phyloP scores from a whole-genome alignment of 92 coral and sea anemone species.

The Siderastrea radians region DNA sequence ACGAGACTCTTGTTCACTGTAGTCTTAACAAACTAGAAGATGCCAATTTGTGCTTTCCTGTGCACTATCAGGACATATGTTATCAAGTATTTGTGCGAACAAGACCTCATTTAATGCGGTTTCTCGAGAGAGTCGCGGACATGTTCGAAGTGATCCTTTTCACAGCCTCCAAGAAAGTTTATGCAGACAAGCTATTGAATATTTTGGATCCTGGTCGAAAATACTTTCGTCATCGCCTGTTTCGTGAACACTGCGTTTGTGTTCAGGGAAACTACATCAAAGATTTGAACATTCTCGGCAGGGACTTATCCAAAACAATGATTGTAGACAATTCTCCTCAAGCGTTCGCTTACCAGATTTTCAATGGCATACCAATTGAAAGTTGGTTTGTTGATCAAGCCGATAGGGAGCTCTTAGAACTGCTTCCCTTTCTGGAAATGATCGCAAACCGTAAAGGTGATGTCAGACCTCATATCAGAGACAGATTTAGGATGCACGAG shows the following conservation, averaged over 20 bases:
- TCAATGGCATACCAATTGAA: slow-evolving; percentile 99
- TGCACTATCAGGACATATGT: slow-evolving; percentile 93
- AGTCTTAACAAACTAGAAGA: slow-evolving; percentile 98
- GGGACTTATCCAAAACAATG: slow-evolving; percentile 99
- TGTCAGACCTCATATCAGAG: slow-evolving; percentile 95
- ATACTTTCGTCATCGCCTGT: slow-evolving; percentile 96
- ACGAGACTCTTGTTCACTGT: slow-evolving; percentile 99
- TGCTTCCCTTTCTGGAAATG: slow-evolving; percentile 94
- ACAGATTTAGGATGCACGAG: slow-evolving; percentile 99
- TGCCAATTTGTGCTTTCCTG: slow-evolving; percentile 97
- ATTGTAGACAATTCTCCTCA: slow-evolving; percentile 99
- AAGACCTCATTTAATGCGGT: slow-evolving; percentile 94
- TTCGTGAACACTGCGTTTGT: slow-evolving; percentile 98
- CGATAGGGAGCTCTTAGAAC: slow-evolving; percentile 92
- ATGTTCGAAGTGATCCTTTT: slow-evolving; percentile 97
- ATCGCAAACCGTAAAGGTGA: slow-evolving; percentile 92
- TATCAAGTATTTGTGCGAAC: slow-evolving; percentile 99
- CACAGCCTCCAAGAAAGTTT: slow-evolving; percentile 98
- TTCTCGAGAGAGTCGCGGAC: slow-evolving; percentile 90
- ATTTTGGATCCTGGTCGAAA: slow-evolving; percentile 95
- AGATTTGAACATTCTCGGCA: slow-evolving; percentile 95
- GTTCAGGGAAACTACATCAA: slow-evolving; percentile 99
- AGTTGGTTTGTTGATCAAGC: slow-evolving; percentile 98
- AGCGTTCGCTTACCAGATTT: slow-evolving; percentile 99
- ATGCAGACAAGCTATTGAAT: slow-evolving; percentile 97